Conservation (phyloP, 2,113 vertebrate species). For the Amazona guildingii region DNA sequence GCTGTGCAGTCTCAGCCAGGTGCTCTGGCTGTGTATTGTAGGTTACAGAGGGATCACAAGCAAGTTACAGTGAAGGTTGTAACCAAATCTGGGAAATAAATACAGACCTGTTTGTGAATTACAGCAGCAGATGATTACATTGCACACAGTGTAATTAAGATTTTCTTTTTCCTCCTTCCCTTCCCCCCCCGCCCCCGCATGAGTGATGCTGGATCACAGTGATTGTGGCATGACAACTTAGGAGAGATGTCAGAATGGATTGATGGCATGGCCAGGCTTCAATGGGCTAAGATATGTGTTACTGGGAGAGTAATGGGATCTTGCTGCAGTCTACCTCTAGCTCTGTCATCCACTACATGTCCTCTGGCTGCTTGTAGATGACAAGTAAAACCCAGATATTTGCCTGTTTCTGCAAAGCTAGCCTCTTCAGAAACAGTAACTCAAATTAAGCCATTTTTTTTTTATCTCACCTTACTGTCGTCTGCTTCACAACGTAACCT, state of each 20-base stretch:
- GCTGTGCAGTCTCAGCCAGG: not conserved
- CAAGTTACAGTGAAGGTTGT: not conserved
- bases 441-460: not conserved
- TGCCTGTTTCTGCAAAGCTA: not conserved
- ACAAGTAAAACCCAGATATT: not conserved
- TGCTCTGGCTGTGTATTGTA: not conserved
- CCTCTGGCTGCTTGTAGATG: not conserved
- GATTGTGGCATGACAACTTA: not conserved
- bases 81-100: not conserved
- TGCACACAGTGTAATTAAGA: not conserved
- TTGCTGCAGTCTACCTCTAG: not conserved
- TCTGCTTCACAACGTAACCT: not conserved
- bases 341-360: not conserved
- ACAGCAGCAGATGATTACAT: not conserved
- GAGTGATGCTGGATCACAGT: not conserved
- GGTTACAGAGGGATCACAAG: not conserved
- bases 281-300: fast-evolving
- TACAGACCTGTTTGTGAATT: not conserved
- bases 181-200: not conserved
- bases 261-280: not conserved
- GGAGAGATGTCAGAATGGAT: not conserved
- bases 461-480: not conserved
- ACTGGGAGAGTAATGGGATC: not conserved
- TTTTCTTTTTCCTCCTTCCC: not conserved
- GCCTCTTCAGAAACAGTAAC: not conserved